phyloP scores from a whole-genome alignment of 53 echinoderm and acorn worm species.

The Hippasteria phrygiana region DNA sequence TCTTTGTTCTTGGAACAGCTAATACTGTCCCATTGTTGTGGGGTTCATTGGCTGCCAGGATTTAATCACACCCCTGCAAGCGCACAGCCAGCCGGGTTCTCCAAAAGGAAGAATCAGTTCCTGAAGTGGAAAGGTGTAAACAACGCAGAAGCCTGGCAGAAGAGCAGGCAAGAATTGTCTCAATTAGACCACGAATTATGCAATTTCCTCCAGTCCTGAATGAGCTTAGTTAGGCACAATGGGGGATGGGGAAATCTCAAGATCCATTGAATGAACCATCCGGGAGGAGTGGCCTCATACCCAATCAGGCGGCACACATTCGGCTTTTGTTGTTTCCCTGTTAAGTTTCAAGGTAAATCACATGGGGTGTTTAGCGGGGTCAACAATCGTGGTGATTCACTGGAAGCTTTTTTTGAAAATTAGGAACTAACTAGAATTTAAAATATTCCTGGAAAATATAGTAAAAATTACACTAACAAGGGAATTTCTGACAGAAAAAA shows the following conservation, averaged over 20 bases:
- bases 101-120: neutral
- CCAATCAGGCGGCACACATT: slow-evolving; percentile 41
- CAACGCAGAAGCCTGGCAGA: slow-evolving; percentile 1
- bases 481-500: no score
- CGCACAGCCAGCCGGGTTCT: no score
- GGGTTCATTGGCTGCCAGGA: slow-evolving; percentile 34
- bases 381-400: slow-evolving; percentile 13
- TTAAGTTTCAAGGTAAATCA: slow-evolving; percentile 47
- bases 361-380: slow-evolving; percentile 12
- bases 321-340: slow-evolving; percentile 7
- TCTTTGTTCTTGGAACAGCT: neutral
- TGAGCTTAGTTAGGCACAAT: neutral
- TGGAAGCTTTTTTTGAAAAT: neutral
- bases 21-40: neutral
- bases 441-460: no score
- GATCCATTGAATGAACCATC: neutral
- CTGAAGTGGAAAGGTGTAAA: slow-evolving; percentile 48
- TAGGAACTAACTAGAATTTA: no score
- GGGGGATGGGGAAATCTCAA: neutral
- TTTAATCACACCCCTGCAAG: neutral
- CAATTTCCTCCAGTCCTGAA: neutral
- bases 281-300: slow-evolving; percentile 24
- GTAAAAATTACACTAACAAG: no score
- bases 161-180: neutral
- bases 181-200: slow-evolving; percentile 1